Conservation (phyloP, 2,888 invertebrate genomes). For the Spisula subtruncata region DNA sequence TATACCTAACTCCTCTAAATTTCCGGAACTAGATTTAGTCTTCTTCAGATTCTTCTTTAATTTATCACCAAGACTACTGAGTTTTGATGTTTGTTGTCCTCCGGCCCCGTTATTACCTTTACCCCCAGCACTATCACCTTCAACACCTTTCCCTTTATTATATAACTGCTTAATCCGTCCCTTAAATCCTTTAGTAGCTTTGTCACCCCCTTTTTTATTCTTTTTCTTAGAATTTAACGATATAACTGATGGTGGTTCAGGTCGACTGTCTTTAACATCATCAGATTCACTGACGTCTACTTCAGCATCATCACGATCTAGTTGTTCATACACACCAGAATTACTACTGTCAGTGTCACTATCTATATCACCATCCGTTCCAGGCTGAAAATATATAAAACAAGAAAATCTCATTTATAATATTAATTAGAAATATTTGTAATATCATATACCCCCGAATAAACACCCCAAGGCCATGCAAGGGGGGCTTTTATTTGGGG, state of each 20-base stretch:
- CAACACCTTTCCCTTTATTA: constrained; percentile 57
- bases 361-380: constrained; percentile 75
- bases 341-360: constrained; percentile 75
- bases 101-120: constrained; percentile 31
- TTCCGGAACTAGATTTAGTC: constrained; percentile 55
- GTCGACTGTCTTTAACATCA: constrained; percentile 57
- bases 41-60: constrained; percentile 65
- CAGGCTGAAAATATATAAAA: constrained; percentile 60
- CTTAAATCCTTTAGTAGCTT: constrained; percentile 56
- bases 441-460: too few species aligned
- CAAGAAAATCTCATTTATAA: neutral
- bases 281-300: constrained; percentile 60
- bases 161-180: constrained; percentile 63
- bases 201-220: constrained; percentile 53
- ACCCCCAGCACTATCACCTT: constrained; percentile 24
- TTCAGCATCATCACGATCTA: constrained; percentile 54
- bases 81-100: constrained; percentile 44
- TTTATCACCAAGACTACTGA: constrained; percentile 58
- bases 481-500: too few species aligned
- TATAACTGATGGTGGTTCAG: constrained; percentile 68
- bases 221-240: constrained; percentile 67
- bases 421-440: too few species aligned
- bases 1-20: constrained; percentile 49
- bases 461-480: too few species aligned
- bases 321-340: constrained; percentile 76